Conservation (phyloP, 92 coral and sea anemone species). For the Phymanthus crucifer region DNA sequence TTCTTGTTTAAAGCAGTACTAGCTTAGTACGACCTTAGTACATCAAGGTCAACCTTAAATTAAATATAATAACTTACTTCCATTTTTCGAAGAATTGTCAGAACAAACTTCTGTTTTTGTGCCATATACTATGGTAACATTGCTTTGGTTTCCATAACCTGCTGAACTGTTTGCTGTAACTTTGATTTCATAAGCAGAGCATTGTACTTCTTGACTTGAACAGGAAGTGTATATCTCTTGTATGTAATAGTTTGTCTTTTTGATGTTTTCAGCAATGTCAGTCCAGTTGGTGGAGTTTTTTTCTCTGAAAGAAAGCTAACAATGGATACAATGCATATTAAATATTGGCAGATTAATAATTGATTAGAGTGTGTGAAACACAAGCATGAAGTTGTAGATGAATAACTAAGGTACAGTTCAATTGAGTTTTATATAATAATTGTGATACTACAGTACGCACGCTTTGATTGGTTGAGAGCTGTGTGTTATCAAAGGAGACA, state of each 20-base stretch:
- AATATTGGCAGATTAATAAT: too few species aligned
- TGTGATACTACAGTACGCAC: too few species aligned
- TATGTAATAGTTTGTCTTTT: not conserved
- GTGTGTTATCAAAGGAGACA: too few species aligned
- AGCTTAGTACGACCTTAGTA: too few species aligned
- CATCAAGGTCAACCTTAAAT: not conserved
- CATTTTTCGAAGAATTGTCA: not conserved
- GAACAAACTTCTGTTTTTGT: not conserved
- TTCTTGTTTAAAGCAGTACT: too few species aligned
- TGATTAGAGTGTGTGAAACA: too few species aligned
- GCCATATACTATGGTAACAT: not conserved
- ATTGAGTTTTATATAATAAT: too few species aligned
- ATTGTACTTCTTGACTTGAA: not conserved
- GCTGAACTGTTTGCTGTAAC: constrained; percentile 9
- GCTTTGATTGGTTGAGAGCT: too few species aligned
- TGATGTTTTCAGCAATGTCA: not conserved
- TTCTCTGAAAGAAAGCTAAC: constrained; percentile 5
- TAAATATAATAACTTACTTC: not conserved
- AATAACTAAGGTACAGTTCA: too few species aligned
- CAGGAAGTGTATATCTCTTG: not conserved
- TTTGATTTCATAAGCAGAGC: not conserved
- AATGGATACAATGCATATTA: not conserved
- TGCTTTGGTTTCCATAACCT: not conserved
- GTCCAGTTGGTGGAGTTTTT: constrained; percentile 10
- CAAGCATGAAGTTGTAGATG: too few species aligned